phyloP scores from a whole-genome alignment of 2,113 vertebrate genomes.

The Rhipidura dahli region DNA sequence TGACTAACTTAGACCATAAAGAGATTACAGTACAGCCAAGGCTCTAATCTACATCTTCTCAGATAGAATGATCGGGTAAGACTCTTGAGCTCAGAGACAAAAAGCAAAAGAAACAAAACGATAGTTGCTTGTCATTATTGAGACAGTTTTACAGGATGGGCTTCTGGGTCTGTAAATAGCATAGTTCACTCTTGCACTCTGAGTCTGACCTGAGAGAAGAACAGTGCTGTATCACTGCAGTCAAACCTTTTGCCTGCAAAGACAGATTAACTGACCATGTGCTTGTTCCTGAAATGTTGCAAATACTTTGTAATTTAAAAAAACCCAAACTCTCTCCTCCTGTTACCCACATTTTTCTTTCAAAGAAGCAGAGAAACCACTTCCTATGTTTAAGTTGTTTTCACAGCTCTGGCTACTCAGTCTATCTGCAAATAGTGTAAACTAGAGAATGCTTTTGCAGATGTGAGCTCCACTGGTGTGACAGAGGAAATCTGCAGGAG shows the following conservation, averaged over 20 bases:
- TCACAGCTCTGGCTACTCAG: not conserved
- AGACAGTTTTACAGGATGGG: not conserved
- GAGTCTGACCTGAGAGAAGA: not conserved
- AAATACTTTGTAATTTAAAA: not conserved
- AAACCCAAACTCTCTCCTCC: not conserved
- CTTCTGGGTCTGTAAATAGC: not conserved
- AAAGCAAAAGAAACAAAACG: not conserved
- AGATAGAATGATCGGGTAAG: not conserved
- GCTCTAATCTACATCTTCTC: not conserved
- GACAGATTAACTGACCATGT: accelerated
- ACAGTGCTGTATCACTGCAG: not conserved
- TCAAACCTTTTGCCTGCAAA: accelerated
- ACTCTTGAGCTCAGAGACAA: not conserved
- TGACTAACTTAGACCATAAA: not conserved
- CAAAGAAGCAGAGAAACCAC: not conserved
- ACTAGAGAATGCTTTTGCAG: not conserved
- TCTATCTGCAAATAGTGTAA: not conserved
- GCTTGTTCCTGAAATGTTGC: not conserved
- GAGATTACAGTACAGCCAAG: not conserved
- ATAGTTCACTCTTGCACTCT: not conserved
- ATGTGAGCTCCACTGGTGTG: not conserved
- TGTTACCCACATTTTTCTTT: not conserved
- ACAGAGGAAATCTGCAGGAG: not conserved
- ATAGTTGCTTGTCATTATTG: not conserved
- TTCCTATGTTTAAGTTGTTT: not conserved